Percentiles rank a stretch among this genome's conserved stretches.
These are phyloP conservation scores for Bostrychus sinensis DNA, from an alignment of 2,113 vertebrate genomes.

Conservation along the genomic window DNA sequence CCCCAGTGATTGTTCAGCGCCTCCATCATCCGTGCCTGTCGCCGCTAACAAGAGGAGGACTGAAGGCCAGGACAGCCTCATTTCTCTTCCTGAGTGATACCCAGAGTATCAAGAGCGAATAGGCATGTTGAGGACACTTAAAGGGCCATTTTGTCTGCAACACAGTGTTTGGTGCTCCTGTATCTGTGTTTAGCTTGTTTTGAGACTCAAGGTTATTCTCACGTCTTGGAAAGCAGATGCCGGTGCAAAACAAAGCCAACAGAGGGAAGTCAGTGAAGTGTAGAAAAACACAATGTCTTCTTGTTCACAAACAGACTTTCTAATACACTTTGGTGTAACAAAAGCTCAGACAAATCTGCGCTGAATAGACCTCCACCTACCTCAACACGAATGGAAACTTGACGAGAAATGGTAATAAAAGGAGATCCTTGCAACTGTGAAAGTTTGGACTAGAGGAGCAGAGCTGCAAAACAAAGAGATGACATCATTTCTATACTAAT, in stretches of 20 bases:
- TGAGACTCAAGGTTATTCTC: slow-evolving; percentile 31
- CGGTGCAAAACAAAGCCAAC: slow-evolving; percentile 2
- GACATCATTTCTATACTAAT: slow-evolving; percentile 64
- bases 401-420: slow-evolving; percentile 18
- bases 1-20: slow-evolving; percentile 25
- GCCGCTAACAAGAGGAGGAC: slow-evolving; percentile 29
- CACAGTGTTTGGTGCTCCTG: slow-evolving; percentile 26
- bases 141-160: slow-evolving; percentile 10
- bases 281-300: slow-evolving; percentile 15
- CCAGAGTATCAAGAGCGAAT: slow-evolving; percentile 31
- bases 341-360: slow-evolving; percentile 19
- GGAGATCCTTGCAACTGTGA: slow-evolving; percentile 34
- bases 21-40: slow-evolving; percentile 38
- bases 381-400: slow-evolving; percentile 14
- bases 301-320: slow-evolving; percentile 7
- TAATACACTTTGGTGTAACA: slow-evolving; percentile 1
- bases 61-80: slow-evolving; percentile 50
- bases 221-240: slow-evolving; percentile 36
- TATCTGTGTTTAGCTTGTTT: slow-evolving; percentile 29
- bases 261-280: not conserved
- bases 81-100: slow-evolving; percentile 57
- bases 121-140: slow-evolving; percentile 17
- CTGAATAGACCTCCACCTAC: slow-evolving; percentile 12
- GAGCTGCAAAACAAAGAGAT: slow-evolving; percentile 47
- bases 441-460: slow-evolving; percentile 22